Percentiles rank a stretch among this genome's conserved stretches.
Evolutionary conservation across 2,113 vertebrate genomes (phyloP).

Genomic region (Syrrhaptes paradoxus): DNA sequence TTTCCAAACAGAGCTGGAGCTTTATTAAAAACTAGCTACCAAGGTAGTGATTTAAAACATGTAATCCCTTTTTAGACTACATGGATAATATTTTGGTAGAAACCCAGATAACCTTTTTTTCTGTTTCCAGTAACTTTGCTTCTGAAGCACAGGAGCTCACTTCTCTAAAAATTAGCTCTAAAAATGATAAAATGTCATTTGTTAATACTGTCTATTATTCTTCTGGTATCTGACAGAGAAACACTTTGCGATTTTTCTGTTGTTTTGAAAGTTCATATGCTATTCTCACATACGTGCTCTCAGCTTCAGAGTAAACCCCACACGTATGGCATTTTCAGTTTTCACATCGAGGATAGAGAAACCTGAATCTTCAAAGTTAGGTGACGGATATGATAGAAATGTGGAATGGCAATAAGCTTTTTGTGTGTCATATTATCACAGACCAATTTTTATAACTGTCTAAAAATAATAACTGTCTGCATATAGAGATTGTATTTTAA

Average conservation of each 20-base stretch:
- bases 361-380: background rate
- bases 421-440: background rate
- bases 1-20: background rate
- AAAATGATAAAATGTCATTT: background rate
- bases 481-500: constrained; percentile 5
- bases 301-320: background rate
- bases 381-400: background rate
- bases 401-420: background rate
- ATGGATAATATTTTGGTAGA: background rate
- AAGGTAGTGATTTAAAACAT: constrained; percentile 16
- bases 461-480: constrained; percentile 18
- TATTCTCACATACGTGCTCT: background rate
- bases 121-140: background rate
- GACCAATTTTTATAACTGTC: background rate
- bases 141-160: background rate
- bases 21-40: background rate
- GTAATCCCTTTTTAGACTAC: background rate
- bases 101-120: background rate
- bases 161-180: background rate
- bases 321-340: background rate
- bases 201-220: background rate
- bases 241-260: background rate
- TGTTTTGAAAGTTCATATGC: background rate
- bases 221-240: background rate
- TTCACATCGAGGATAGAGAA: background rate